phyloP scores from a whole-genome alignment of 2,113 vertebrate genomes.

The Mormyrus lacerda region DNA sequence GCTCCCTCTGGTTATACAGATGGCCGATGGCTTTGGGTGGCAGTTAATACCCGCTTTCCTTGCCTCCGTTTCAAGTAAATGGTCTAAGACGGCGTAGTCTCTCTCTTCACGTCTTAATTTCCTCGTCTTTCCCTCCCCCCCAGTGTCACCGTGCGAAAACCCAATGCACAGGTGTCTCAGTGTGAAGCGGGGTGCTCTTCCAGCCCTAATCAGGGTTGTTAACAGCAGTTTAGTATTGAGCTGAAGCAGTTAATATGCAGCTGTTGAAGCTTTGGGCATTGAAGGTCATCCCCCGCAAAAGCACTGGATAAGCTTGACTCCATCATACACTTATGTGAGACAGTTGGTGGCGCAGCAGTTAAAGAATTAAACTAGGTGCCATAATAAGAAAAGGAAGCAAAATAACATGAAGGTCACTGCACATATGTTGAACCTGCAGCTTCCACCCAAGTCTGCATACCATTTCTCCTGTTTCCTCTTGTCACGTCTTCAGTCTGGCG shows the following conservation, averaged over 20 bases:
- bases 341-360: neutral
- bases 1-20: neutral
- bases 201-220: neutral
- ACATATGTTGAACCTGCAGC: neutral
- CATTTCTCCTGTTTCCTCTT: neutral
- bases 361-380: neutral
- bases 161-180: neutral
- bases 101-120: neutral
- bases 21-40: slow-evolving; percentile 5
- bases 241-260: neutral
- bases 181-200: neutral
- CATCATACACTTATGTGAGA: neutral
- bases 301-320: neutral
- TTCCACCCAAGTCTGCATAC: neutral
- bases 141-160: neutral
- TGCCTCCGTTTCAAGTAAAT: neutral
- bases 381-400: neutral
- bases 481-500: neutral
- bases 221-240: neutral
- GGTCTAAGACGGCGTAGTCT: neutral
- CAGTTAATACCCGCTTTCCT: neutral
- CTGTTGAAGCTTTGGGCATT: neutral
- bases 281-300: neutral
- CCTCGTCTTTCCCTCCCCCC: neutral
- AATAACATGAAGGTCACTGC: neutral